phyloP scores from a whole-genome alignment of 2,888 invertebrate genomes.

The Amphipoea lucens region DNA sequence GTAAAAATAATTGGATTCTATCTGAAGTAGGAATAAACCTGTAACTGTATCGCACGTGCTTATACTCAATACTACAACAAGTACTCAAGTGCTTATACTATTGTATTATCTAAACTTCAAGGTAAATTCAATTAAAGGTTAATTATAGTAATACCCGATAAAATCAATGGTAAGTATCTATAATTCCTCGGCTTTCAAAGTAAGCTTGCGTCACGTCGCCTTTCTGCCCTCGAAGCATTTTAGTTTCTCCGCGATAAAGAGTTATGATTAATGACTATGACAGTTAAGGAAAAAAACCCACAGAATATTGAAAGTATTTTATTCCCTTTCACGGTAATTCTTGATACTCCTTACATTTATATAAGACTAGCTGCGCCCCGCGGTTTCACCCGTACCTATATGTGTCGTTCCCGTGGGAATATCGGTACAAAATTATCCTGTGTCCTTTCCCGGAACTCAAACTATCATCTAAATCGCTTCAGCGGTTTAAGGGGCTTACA shows the following conservation, averaged over 20 bases:
- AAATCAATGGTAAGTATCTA: conserved; percentile 2
- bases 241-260: conserved; percentile 47
- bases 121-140: not conserved
- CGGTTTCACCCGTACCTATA: too few species aligned
- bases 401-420: too few species aligned
- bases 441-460: too few species aligned
- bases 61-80: too few species aligned
- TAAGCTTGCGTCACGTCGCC: conserved; percentile 21
- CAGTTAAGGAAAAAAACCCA: not conserved
- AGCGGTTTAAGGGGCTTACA: too few species aligned
- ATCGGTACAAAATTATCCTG: too few species aligned
- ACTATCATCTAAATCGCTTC: too few species aligned
- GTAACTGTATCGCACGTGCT: too few species aligned
- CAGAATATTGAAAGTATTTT: not conserved
- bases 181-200: not conserved
- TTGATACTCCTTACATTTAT: not conserved
- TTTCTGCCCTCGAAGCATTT: conserved; percentile 51
- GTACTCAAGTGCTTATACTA: too few species aligned
- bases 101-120: too few species aligned
- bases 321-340: not conserved
- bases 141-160: not conserved
- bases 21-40: too few species aligned
- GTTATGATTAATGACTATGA: conserved; percentile 49
- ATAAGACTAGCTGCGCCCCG: not conserved
- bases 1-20: too few species aligned